Base-by-base conservation (phyloP, 2,888 invertebrate genomes). In the Dascillus cervinus region DNA sequence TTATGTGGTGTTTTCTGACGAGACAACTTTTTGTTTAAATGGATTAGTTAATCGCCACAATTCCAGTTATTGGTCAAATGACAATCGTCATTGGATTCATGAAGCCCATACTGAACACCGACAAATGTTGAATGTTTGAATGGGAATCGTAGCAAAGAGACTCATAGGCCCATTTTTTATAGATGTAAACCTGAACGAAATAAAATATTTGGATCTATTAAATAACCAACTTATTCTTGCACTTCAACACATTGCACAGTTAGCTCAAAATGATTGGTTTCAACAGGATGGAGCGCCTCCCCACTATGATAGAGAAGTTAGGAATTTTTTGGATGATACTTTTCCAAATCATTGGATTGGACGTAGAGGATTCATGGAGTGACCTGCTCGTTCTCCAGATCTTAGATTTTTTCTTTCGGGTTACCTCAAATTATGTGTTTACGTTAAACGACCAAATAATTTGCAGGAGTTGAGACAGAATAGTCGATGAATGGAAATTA, bases 1-100 rank as follows among this genome's bases (percentile, higher is more conserved):
- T 68, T 90, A 27, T 87, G n/a, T 17, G 17, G 8, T 17, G 5
- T 8, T 17, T 17, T 17, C 17, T 8, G 8, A 17, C 8, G 8
- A 17, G 8, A 8, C 17, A 6, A 17, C 8, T 17, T 17, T 17
- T 8, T 17, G 17, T 8, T 17, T 17, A 8, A 17, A 17, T 8
- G 17, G 17, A 17, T 4, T 8, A 6, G 17, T 17, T 8, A 17
- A 17, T 17, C 17, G 8, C n/a, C n/a, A n/a, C n/a, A 17, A 6
- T 17, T 17, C 8, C 8, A 4, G 17, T 6, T 6, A 17, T 17
- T 17, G 17, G 17, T 17, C 17, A 6, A 8, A 17, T 8, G 8
- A 8, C 8, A 17, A 17, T 17, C 8, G 5, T 6, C 17, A 17
- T 17, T 17, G 17, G 17, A 17, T 17, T 4, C 4, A 6, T 4